Conservation (phyloP, 1,140 invertebrate genomes). For the Drosophila hydei region DNA sequence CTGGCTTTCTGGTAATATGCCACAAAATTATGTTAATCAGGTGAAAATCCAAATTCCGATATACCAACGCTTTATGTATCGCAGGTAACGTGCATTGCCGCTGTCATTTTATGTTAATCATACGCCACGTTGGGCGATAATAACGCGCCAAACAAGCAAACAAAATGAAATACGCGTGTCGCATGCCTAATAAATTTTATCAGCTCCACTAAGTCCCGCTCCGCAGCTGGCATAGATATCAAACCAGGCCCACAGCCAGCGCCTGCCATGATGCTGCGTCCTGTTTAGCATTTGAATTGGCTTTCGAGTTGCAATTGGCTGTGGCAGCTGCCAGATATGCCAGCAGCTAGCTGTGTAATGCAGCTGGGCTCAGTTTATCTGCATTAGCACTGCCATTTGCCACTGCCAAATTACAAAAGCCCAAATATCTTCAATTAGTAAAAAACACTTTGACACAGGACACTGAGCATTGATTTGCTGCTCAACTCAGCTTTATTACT, state of each 20-base stretch:
- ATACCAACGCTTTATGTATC: slow-evolving; percentile 19
- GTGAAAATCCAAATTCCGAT: slow-evolving; percentile 63
- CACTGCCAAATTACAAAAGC: background rate
- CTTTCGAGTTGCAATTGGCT: slow-evolving; percentile 38
- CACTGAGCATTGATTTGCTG: background rate
- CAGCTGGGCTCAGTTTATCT: slow-evolving; percentile 42
- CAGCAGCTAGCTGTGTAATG: slow-evolving; percentile 5
- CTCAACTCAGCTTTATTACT: too few relatives aligned
- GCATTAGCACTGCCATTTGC: slow-evolving; percentile 6
- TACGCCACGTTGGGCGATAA: slow-evolving; percentile 80
- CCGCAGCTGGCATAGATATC: background rate
- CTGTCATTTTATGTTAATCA: slow-evolving; percentile 80
- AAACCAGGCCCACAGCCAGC: slow-evolving; percentile 14
- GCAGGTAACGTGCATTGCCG: slow-evolving; percentile 42
- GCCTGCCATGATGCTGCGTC: slow-evolving; percentile 32
- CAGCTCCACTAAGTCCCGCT: slow-evolving; percentile 16
- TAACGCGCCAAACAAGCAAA: slow-evolving; percentile 80
- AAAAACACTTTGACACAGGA: background rate
- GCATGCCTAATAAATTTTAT: slow-evolving; percentile 81
- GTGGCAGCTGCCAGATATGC: background rate
- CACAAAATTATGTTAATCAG: slow-evolving; percentile 78
- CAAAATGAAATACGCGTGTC: slow-evolving; percentile 80
- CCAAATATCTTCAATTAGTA: background rate
- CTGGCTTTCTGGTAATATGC: slow-evolving; percentile 47
- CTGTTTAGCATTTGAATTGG: slow-evolving; percentile 51